Conservation (phyloP, 2,888 invertebrate species). For the Ellobium chinense region DNA sequence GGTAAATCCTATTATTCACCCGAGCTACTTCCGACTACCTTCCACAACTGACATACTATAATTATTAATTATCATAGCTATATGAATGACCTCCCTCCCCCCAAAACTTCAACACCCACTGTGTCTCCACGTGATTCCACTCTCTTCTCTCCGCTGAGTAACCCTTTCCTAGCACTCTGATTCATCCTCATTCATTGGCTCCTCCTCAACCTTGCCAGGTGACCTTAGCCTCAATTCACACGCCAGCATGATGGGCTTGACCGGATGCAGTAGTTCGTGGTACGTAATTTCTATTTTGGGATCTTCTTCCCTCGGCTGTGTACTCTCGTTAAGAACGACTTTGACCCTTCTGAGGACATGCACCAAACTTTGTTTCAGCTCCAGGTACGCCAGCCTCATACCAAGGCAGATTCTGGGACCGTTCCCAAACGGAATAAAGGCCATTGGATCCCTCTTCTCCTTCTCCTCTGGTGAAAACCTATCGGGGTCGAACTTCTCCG, state of each 20-base stretch:
- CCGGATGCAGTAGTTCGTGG: background rate
- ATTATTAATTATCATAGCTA: no score
- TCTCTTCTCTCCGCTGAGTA: no score
- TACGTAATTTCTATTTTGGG: background rate
- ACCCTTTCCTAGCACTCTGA: no score
- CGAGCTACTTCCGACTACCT: no score
- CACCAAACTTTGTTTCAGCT: slow-evolving; percentile 7
- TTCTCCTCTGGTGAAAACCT: slow-evolving; percentile 18
- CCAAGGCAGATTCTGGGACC: slow-evolving; percentile 16
- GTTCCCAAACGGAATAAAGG: slow-evolving; percentile 16
- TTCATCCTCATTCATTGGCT: no score
- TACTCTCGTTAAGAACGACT: slow-evolving; percentile 1
- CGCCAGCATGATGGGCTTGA: background rate
- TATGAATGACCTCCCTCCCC: no score
- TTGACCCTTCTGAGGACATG: background rate
- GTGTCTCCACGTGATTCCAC: no score
- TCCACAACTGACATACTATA: no score
- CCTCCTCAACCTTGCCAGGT: no score
- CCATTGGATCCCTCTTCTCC: background rate
- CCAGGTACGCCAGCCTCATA: slow-evolving; percentile 21
- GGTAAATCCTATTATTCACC: no score
- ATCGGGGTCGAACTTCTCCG: slow-evolving; percentile 20
- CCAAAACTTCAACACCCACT: no score
- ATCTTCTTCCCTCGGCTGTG: slow-evolving; percentile 12
- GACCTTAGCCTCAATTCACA: background rate